Base-by-base conservation (phyloP, 2,888 invertebrate species). In the Metalampra italica region DNA sequence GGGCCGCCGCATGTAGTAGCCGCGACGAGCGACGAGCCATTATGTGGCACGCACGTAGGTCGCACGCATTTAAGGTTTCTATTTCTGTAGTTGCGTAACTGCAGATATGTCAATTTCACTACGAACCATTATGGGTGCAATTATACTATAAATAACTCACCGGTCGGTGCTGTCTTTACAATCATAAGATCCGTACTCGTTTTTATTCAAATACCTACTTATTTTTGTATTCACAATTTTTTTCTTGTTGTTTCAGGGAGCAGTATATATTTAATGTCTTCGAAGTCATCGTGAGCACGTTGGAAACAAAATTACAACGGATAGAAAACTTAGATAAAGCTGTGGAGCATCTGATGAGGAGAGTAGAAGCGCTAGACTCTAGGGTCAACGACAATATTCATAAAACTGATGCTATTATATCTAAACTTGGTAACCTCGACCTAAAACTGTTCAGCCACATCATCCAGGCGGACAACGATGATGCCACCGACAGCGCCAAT, bases 301-400 rank as follows among this genome's bases (percentile, higher is more conserved):
- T 96, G 63, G 96, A 97, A 78, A 95, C 95, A 5, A 96, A 96
- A 86, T 88, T 97, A 11, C 95, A 96, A 75, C 91, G 96, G 61
- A 96, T 97, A 71, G 96, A 96, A 71, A 96, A 96, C 75, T 82
- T 96, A 50, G 96, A 97, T 78, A 94, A 95, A 78, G 96, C 96
- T 0, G 95, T 96, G 1, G 96, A 96, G 71, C 95, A 96, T 71
- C 83, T 97, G 50, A 96, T 96, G 95, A 90, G 95, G 60, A 90
- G 96, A 68, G 95, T 97, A 7, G 96, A 96, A 82, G 93, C 93
- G 0, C 82, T 97, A 42, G 96, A 96, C 76, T 93, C 93, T 9
- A 91, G 95, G 49, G 94, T 96, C 0, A 94, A 94, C 59, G 95
- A 95, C 71, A 96, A 96, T 75, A 94, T 96, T 57, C 93, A 93